A percentile compares a stretch with the other conserved stretches of the same genome.
Conservation (phyloP, 2,113 vertebrate species). For the Laticauda laticaudata region DNA sequence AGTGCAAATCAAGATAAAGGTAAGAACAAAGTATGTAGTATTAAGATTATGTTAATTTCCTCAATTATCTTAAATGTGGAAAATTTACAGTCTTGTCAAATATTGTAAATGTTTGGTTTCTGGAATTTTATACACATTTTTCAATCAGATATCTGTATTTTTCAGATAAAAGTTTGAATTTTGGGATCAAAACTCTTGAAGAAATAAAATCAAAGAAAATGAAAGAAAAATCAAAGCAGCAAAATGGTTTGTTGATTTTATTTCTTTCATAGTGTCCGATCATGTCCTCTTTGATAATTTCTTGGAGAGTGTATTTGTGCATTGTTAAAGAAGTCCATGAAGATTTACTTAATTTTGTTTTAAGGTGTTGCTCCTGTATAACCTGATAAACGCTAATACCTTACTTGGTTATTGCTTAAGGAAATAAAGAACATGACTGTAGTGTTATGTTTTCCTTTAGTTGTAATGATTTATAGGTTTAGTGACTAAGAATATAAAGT, state of each 20-base stretch:
- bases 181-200: conserved; percentile 90
- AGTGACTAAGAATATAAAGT: background rate
- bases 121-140: background rate
- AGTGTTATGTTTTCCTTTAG: background rate
- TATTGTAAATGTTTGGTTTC: background rate
- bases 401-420: background rate
- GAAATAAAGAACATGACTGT: background rate
- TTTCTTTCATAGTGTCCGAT: accelerated
- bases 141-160: background rate
- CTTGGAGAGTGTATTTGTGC: background rate
- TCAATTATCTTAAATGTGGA: background rate
- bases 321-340: background rate
- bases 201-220: conserved; percentile 89
- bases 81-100: background rate
- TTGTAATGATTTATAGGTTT: background rate
- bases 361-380: background rate
- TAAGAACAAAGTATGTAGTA: background rate
- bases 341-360: background rate
- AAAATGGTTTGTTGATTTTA: conserved; percentile 70
- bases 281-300: background rate
- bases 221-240: conserved; percentile 82
- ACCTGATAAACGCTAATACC: background rate
- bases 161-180: conserved; percentile 82
- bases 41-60: background rate
- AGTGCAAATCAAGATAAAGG: conserved; percentile 71